A percentile compares a stretch with the other conserved stretches of the same genome.
Conservation (phyloP, 2,113 vertebrate species). For the Phyllopteryx taeniolatus region DNA sequence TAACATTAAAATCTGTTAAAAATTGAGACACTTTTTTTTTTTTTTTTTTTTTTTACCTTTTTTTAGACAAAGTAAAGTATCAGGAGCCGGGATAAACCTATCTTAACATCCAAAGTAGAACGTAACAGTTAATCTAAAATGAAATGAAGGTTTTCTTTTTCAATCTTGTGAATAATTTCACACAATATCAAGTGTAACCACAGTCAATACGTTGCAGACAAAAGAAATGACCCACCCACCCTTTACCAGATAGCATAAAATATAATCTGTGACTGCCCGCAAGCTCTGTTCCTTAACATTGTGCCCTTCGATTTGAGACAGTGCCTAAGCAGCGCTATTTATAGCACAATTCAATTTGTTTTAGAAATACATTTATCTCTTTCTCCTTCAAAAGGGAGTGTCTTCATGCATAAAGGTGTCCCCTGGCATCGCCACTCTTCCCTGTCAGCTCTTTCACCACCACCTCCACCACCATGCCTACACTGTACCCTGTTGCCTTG, state of each 20-base stretch:
- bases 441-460: slow-evolving; percentile 42
- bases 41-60: background rate
- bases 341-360: slow-evolving; percentile 44
- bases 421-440: slow-evolving; percentile 55
- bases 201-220: slow-evolving; percentile 18
- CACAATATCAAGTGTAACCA: slow-evolving; percentile 9
- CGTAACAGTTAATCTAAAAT: background rate
- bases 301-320: slow-evolving; percentile 34
- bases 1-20: no score
- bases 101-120: background rate
- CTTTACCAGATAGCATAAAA: slow-evolving; percentile 21
- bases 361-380: slow-evolving; percentile 4
- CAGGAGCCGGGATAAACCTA: background rate
- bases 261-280: slow-evolving; percentile 12
- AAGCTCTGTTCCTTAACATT: slow-evolving; percentile 25
- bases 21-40: no score
- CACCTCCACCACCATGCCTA: slow-evolving; percentile 49
- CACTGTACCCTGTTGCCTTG: slow-evolving; percentile 69
- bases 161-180: slow-evolving; percentile 3
- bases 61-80: background rate
- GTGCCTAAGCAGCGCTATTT: slow-evolving; percentile 32
- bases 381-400: slow-evolving; percentile 26
- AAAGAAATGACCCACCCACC: slow-evolving; percentile 30
- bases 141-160: slow-evolving; percentile 3
- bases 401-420: slow-evolving; percentile 65